These are phyloP conservation scores for Drosophila peninsularis DNA, from an alignment of 2,888 invertebrate genomes.

Conservation along the genomic window DNA sequence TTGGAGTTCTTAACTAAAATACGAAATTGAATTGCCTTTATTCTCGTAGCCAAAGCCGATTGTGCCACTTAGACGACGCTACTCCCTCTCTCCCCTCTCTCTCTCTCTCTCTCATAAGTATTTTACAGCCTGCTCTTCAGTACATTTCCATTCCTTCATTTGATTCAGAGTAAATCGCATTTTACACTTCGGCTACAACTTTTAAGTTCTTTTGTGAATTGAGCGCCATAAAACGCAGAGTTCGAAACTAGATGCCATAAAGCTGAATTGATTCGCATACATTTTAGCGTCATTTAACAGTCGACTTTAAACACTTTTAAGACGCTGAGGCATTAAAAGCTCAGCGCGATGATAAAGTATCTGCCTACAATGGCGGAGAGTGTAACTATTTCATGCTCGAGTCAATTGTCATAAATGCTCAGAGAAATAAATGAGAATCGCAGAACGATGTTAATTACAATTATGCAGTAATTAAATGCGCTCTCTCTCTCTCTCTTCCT, in stretches of 20 bases:
- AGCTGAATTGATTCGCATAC: conserved; percentile 9
- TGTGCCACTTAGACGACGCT: background rate
- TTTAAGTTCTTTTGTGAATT: conserved; percentile 1
- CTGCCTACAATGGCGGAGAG: background rate
- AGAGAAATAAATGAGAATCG: background rate
- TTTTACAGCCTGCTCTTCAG: background rate
- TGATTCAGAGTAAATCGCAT: background rate
- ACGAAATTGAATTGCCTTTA: background rate
- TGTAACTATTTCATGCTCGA: conserved; percentile 1
- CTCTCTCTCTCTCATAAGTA: background rate
- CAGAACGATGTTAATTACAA: conserved; percentile 6
- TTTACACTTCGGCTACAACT: conserved; percentile 5
- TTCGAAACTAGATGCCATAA: conserved; percentile 6
- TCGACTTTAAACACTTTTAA: background rate
- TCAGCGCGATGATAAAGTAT: background rate
- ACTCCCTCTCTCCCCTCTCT: too few relatives aligned
- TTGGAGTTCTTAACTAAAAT: background rate
- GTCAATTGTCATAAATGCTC: conserved; percentile 9
- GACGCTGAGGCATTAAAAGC: background rate
- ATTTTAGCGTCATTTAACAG: conserved; percentile 11
- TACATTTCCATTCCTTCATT: background rate
- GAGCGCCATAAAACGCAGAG: conserved; percentile 1
- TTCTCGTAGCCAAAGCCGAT: background rate
- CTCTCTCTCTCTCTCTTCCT: background rate
- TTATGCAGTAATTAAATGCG: background rate